Evolutionary conservation across 2,113 vertebrate species (phyloP), one percentile per base, ranked within the genome.

Genomic region (Anhinga anhinga): DNA sequence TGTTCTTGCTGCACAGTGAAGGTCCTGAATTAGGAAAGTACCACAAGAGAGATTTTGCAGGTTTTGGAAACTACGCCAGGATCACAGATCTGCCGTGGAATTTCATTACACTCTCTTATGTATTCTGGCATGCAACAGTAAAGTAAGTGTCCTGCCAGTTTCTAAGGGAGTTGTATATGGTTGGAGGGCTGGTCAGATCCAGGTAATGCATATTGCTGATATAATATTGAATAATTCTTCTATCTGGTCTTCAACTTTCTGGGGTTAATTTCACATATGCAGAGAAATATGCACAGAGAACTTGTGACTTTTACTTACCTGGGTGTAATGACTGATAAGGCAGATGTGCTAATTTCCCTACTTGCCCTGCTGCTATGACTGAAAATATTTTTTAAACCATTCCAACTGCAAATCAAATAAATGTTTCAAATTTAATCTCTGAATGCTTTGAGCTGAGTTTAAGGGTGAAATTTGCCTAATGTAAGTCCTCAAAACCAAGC

Each of bases 401-500:
- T 91, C 72, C 73, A 61, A 58, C 52, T 27, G 87, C 65, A 82
- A 84, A 91, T 69, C 87, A 95, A 94, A 77, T 23, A 78, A 52
- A 58, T 50, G 36, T 67, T 91, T 89, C 65, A 70, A 74, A 79
- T 81, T 82, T 71, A 70, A 91, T 82, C 70, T 86, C 55, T 40
- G 63, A 81, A 78, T 47, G 44, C 29, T 77, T 67, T 59, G 38
- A 86, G 38, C 32, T 66, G 55, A 26, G 83, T 73, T 80, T 88
- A 79, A 90, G 82, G 82, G 80, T 95, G 80, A 95, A 88, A 86
- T 94, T 71, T 73, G 17, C 69, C 59, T 82, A 82, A 86, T 38
- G 16, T 25, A 56, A 82, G 19, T 65, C 55, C 80, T 93, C 63
- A 50, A 84, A 81, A 49, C 8, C 26, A 50, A 82, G 42, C 67